Evolutionary conservation across 2,113 vertebrate species (phyloP).

Genomic region (Cyanoliseus patagonus): DNA sequence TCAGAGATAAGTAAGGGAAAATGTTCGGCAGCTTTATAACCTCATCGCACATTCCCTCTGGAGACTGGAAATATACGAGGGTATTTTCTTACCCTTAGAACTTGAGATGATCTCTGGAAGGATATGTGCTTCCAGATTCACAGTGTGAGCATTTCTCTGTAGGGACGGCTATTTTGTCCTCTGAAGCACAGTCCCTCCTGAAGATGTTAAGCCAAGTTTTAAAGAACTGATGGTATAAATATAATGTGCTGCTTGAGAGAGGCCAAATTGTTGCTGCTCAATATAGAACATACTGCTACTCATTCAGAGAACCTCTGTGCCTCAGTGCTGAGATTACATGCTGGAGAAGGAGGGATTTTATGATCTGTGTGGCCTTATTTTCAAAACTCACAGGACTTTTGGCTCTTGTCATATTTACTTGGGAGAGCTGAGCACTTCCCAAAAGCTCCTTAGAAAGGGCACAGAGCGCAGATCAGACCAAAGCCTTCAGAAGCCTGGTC

Average conservation of each 20-base stretch:
- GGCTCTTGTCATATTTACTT: accelerated
- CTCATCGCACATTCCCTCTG: background rate
- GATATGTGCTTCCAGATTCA: background rate
- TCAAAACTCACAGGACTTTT: background rate
- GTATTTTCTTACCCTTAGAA: background rate
- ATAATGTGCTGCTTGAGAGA: background rate
- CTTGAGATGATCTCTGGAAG: background rate
- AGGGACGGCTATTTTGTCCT: background rate
- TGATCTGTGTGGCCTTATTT: background rate
- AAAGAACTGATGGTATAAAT: background rate
- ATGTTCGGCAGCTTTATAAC: background rate
- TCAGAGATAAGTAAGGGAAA: slow-evolving; percentile 48
- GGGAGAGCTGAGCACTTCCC: background rate
- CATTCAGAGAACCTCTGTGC: background rate
- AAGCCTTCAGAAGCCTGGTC: background rate
- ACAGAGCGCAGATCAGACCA: background rate
- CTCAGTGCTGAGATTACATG: accelerated
- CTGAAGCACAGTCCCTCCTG: background rate
- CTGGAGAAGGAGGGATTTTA: background rate
- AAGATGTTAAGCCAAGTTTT: background rate
- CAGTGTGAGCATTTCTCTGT: background rate
- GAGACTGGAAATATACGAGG: background rate
- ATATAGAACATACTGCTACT: accelerated
- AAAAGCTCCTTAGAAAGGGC: background rate
- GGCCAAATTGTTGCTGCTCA: background rate